Base-by-base conservation (phyloP, 2,797 vertebrate species). In the Myotis daubentonii region DNA sequence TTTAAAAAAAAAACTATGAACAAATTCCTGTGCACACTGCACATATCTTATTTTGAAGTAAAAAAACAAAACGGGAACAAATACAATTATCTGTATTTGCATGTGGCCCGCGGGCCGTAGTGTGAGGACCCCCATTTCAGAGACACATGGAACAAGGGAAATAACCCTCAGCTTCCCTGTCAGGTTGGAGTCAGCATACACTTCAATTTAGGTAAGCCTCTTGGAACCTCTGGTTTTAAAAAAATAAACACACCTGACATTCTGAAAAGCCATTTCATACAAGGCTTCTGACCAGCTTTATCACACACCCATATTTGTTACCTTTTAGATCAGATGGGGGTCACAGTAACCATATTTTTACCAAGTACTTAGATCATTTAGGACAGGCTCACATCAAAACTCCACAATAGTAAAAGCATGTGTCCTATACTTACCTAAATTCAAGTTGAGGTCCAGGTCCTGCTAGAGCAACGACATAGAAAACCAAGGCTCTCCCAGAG, bases 401-500 rank as follows among this genome's bases (percentile, higher is more conserved):
- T 7, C 16, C 13, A 53, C 8, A 5, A 15, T 65, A 72, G 53
- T 38, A 87, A 86, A 70, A 13, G 17, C 76, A 17, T 38, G 13
- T 57, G 38, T 41, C 55, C 15, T 70, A 44, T 36, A 44, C 53
- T 51, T 62, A 41, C 36, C 7, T 20, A 17, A 81, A 33, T 25
- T 16, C 3, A 1, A 3, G 8, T 3, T 8, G 5, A 0, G 2
- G 19, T 33, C 11, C 28, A 7, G 10, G 13, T 53, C 22, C 78
- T 15, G 22, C 33, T 41, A 41, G 33, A 25, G 66, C 47, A 15
- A 41, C 20, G 0, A 0, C 74, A 20, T 5, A 28, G 55, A 11
- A 65, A 33, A 13, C 47, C 47, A n/a, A 3, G 19, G 33, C 6
- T 44, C 4, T 3, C 30, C 12, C 28, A 10, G 20, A 0, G 7